Evolutionary conservation across 2,113 vertebrate genomes (phyloP).

Genomic region (Pontoporia blainvillei): DNA sequence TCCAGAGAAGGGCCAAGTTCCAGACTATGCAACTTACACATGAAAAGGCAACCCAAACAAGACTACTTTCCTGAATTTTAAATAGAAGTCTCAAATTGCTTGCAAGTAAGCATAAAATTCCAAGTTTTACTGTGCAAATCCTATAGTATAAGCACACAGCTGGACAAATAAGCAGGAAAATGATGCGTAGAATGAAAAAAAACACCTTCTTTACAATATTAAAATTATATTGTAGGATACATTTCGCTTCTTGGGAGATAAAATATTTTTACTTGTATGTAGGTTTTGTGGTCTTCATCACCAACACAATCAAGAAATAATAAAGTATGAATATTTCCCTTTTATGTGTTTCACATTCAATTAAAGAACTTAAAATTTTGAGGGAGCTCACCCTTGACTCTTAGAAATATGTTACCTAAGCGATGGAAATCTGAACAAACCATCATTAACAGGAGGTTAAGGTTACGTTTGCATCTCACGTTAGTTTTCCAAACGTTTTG

Average conservation of each 20-base stretch:
- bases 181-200: background rate
- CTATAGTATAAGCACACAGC: conserved; percentile 16
- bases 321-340: background rate
- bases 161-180: conserved; percentile 37
- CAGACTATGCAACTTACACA: conserved; percentile 71
- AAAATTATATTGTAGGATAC: background rate
- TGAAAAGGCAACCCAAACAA: conserved; percentile 73
- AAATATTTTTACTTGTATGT: background rate
- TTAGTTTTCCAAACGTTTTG: background rate
- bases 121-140: conserved; percentile 54
- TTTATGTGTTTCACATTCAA: background rate
- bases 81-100: conserved; percentile 68
- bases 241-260: background rate
- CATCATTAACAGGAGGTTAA: background rate
- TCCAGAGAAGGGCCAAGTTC: conserved; percentile 67
- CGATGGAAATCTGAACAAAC: background rate
- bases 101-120: conserved; percentile 62
- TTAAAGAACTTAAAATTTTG: background rate
- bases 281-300: background rate
- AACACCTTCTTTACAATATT: background rate
- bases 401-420: background rate
- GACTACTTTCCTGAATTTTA: conserved; percentile 71
- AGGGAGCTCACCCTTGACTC: background rate
- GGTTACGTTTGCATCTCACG: background rate
- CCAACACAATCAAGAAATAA: background rate